phyloP scores from a whole-genome alignment of 2,797 vertebrate genomes.

The Anguilla obscura region DNA sequence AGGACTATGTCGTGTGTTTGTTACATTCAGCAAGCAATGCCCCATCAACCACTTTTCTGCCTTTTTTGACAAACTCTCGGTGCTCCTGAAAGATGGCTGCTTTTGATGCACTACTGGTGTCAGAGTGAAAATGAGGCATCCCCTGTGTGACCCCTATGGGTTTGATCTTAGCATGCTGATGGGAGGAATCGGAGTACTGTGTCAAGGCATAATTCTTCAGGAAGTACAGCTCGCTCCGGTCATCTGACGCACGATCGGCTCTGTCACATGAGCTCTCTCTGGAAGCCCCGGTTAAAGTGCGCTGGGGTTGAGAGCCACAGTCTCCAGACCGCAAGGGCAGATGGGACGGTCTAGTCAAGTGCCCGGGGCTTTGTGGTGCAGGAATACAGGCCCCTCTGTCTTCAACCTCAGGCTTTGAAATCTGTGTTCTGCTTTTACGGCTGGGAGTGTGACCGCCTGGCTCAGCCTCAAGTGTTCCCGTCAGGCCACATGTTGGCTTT shows the following conservation, averaged over 20 bases:
- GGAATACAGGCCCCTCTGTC: slow-evolving; percentile 52
- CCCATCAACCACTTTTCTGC: slow-evolving; percentile 53
- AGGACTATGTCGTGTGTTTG: slow-evolving; percentile 47
- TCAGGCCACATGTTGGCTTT: slow-evolving; percentile 36
- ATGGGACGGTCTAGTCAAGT: slow-evolving; percentile 60
- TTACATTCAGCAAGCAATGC: slow-evolving; percentile 50
- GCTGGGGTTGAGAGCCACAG: slow-evolving; percentile 51
- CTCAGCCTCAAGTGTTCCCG: slow-evolving; percentile 44
- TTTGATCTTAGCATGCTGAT: slow-evolving; percentile 62
- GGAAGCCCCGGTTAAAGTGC: slow-evolving; percentile 46
- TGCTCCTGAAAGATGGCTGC: slow-evolving; percentile 55
- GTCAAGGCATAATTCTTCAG: slow-evolving; percentile 50
- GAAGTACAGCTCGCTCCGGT: slow-evolving; percentile 52
- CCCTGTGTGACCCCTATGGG: slow-evolving; percentile 67
- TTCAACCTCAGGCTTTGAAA: slow-evolving; percentile 23
- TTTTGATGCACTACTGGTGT: slow-evolving; percentile 45
- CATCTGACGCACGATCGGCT: slow-evolving; percentile 57
- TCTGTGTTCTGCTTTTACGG: slow-evolving; percentile 41
- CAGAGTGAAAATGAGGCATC: slow-evolving; percentile 56
- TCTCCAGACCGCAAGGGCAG: slow-evolving; percentile 61
- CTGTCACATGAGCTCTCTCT: slow-evolving; percentile 43
- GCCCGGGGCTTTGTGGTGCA: slow-evolving; percentile 50
- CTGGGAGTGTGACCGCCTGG: neutral
- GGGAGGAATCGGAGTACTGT: slow-evolving; percentile 56
- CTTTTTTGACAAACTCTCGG: slow-evolving; percentile 58